Percentiles rank a stretch among this genome's conserved stretches.
phyloP scores from a whole-genome alignment of 2,888 invertebrate genomes.

The Linnaemya vulpina region DNA sequence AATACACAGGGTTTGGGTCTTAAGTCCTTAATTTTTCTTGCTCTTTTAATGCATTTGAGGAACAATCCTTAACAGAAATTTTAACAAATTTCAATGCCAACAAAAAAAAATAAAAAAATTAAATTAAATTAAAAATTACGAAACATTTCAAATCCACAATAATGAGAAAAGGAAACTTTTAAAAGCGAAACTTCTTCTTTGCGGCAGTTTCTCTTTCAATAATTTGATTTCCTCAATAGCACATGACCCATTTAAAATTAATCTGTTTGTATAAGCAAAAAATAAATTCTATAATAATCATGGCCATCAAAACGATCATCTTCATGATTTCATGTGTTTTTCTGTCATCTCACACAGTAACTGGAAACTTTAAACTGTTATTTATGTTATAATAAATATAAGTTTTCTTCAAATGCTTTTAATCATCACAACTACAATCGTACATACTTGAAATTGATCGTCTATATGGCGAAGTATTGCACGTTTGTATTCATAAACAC shows the following conservation, averaged over 20 bases:
- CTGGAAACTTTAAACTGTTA: slow-evolving; percentile 47
- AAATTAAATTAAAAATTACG: no score
- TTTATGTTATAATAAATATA: slow-evolving; percentile 63
- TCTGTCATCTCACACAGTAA: slow-evolving; percentile 50
- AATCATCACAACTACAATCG: neutral
- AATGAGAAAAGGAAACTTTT: slow-evolving; percentile 1
- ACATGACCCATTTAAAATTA: slow-evolving; percentile 48
- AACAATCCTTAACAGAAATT: neutral
- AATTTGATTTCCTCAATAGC: slow-evolving; percentile 33
- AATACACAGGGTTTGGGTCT: neutral
- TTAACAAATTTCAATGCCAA: neutral
- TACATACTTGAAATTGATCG: neutral
- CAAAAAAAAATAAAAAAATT: no score
- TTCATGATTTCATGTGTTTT: slow-evolving; percentile 26
- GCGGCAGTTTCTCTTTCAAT: slow-evolving; percentile 57
- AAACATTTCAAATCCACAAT: slow-evolving; percentile 1
- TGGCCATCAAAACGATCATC: slow-evolving; percentile 44
- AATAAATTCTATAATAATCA: slow-evolving; percentile 51
- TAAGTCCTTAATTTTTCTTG: slow-evolving; percentile 9
- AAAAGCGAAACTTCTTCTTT: slow-evolving; percentile 44
- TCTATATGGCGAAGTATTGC: neutral
- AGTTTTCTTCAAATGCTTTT: slow-evolving; percentile 44
- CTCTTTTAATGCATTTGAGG: neutral
- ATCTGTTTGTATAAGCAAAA: slow-evolving; percentile 18
- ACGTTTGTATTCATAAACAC: slow-evolving; percentile 2